Conservation (phyloP, 2,888 invertebrate species). For the Diarsia brunnea region DNA sequence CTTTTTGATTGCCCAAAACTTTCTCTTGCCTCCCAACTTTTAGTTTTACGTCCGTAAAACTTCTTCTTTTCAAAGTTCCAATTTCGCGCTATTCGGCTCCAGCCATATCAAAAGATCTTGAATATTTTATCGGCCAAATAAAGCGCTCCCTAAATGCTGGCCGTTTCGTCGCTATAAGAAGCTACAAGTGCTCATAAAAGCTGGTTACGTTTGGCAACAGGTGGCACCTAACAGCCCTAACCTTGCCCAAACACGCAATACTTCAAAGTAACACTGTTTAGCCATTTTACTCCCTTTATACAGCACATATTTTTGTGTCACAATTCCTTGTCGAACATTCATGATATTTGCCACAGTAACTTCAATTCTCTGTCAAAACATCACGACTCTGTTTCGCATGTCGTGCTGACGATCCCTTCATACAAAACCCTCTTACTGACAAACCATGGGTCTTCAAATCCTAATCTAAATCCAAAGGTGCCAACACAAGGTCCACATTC, state of each 20-base stretch:
- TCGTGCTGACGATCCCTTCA: constrained; percentile 3
- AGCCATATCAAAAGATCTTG: constrained; percentile 21
- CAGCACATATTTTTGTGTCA: constrained; percentile 20
- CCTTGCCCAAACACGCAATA: constrained; percentile 55
- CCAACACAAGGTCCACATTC: constrained; percentile 49
- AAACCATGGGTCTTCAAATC: constrained; percentile 42
- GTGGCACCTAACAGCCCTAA: constrained; percentile 52
- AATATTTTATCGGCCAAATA: constrained; percentile 52
- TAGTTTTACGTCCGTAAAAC: not conserved
- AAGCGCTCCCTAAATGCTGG: constrained; percentile 30
- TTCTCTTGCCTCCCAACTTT: not conserved
- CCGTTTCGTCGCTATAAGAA: constrained; percentile 49
- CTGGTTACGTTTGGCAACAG: constrained; percentile 63
- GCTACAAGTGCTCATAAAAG: constrained; percentile 59
- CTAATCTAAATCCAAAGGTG: constrained; percentile 27
- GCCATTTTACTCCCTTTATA: constrained; percentile 44
- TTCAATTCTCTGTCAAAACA: constrained; percentile 1
- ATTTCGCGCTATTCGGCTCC: not conserved
- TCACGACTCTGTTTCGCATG: not conserved
- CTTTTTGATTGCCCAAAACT: not conserved
- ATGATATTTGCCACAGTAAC: not conserved
- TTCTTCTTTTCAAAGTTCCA: not conserved
- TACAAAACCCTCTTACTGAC: not conserved
- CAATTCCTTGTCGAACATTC: constrained; percentile 5
- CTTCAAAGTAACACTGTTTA: constrained; percentile 57